A percentile compares a stretch with the other conserved stretches of the same genome.
Evolutionary conservation across 2,888 invertebrate genomes (phyloP).

Genomic region (Chaitophorus viminalis): DNA sequence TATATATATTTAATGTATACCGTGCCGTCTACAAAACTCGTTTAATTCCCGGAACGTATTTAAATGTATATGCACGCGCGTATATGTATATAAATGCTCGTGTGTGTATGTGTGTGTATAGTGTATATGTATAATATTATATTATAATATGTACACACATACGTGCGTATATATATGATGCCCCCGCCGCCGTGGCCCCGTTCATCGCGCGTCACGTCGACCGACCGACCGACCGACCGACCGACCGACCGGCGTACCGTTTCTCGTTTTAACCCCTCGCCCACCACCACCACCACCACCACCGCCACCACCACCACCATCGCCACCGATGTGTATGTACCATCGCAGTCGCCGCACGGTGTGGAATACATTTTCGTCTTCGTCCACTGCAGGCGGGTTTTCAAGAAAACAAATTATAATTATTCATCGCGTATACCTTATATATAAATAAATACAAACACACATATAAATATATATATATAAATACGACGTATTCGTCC

Average conservation of each 20-base stretch:
- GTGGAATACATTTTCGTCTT: constrained; percentile 15
- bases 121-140: constrained; percentile 28
- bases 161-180: not conserved
- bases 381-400: constrained; percentile 23
- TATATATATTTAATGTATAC: too few relatives aligned
- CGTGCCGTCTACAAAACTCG: constrained; percentile 53
- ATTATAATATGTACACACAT: too few relatives aligned
- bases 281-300: too few relatives aligned
- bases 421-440: too few relatives aligned
- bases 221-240: not conserved
- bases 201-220: constrained; percentile 12
- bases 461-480: too few relatives aligned
- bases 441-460: too few relatives aligned
- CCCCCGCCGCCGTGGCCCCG: constrained; percentile 1
- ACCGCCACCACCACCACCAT: too few relatives aligned
- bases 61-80: constrained; percentile 3
- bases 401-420: constrained; percentile 56
- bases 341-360: not conserved
- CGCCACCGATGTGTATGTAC: too few relatives aligned
- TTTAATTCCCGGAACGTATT: constrained; percentile 55
- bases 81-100: constrained; percentile 11
- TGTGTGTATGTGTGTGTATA: not conserved
- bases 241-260: constrained; percentile 17
- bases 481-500: too few relatives aligned
- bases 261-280: constrained; percentile 36